Evolutionary conservation across 2,888 invertebrate species (phyloP).

Genomic region (Xanthorhoe spadicearia): DNA sequence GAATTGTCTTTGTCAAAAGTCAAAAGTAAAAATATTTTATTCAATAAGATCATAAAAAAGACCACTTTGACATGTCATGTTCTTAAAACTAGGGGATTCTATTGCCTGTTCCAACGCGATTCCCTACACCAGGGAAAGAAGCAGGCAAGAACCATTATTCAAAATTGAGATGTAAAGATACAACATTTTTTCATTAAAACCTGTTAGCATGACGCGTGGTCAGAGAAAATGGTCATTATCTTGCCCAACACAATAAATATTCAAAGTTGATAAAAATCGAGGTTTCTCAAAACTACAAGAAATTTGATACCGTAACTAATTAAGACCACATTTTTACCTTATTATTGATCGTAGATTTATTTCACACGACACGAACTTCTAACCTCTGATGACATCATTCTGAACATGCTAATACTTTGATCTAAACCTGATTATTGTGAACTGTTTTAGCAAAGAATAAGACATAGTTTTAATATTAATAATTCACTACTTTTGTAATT

Average conservation of each 20-base stretch:
- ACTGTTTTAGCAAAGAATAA: conserved; percentile 19
- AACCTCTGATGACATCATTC: conserved; percentile 41
- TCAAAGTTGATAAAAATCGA: too few relatives aligned
- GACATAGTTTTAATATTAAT: neutral
- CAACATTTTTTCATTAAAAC: conserved; percentile 1
- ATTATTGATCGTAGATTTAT: conserved; percentile 33
- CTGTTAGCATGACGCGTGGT: neutral
- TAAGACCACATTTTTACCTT: conserved; percentile 28
- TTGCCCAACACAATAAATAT: conserved; percentile 7
- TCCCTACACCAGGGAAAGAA: too few relatives aligned
- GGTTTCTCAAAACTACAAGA: too few relatives aligned
- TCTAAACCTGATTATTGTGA: conserved; percentile 39
- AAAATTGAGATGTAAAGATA: conserved; percentile 2
- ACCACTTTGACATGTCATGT: too few relatives aligned
- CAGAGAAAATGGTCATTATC: neutral
- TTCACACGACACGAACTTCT: conserved; percentile 32
- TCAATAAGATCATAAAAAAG: too few relatives aligned
- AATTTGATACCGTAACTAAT: conserved; percentile 23
- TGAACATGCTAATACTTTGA: conserved; percentile 34
- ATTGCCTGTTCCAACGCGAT: too few relatives aligned
- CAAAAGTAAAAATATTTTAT: too few relatives aligned
- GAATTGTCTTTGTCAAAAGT: neutral
- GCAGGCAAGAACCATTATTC: too few relatives aligned
- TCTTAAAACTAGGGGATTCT: too few relatives aligned
- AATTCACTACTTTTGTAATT: neutral